Evolutionary conservation across 2,888 invertebrate species (phyloP), one percentile per base, ranked within the genome.

Genomic region (Mythimna loreyi): DNA sequence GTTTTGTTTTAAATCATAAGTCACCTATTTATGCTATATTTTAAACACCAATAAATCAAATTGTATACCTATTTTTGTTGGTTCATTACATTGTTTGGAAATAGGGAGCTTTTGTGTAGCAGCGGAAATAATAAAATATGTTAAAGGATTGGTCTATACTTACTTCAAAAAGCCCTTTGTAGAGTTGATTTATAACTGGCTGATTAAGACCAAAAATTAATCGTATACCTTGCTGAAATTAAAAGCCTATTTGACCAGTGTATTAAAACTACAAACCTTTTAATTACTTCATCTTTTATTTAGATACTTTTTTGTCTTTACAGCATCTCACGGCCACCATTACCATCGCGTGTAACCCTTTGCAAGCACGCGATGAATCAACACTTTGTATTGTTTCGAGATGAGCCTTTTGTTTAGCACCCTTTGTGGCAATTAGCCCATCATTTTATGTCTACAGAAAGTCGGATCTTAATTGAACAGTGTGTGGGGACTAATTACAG

Each of bases 341-440:
- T 79, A 64, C 69, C 73, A 79, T 86, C 68, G 85, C 85, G 77
- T 84, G 86, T 71, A 62, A 47, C 71, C 56, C 64, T 60, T 78
- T 57, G 28, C 49, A 47, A 83, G 73, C 77, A 82, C 80, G 74
- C 78, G 80, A 80, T 88, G 85, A 89, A 78, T 90, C 88, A 87
- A 85, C 89, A 87, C 75, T 68, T 85, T 83, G 76, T 75, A 86
- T 86, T 83, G 76, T 75, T 85, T 78, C 57, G 62, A 85, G 80
- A 87, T 85, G 74, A 83, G 84, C 82, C 88, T 87, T 91, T 91
- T 91, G 91, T 91, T 86, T 81, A 79, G 56, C 68, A 67, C 80
- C 81, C 84, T 85, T 88, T 87, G 85, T 85, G 84, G 82, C 79
- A 90, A 90, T 89, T 89, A 89, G 76, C 83, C 78, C 77, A 79